A percentile compares a stretch with the other conserved stretches of the same genome.
Conservation (phyloP, 2,888 invertebrate species). For the Drosophila antonietae region DNA sequence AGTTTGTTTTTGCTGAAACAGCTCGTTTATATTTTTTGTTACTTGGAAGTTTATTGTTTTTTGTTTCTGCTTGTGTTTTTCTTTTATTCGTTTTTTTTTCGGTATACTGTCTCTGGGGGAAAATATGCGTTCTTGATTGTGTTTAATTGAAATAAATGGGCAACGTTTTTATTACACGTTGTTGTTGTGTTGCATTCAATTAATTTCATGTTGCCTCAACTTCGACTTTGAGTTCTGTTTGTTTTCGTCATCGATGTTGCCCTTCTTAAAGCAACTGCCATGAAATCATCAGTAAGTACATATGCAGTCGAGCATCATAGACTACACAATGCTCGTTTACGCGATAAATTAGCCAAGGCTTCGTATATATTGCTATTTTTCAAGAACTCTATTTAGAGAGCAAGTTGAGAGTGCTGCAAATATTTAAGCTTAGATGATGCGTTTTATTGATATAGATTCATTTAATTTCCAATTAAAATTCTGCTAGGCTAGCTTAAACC, state of each 20-base stretch:
- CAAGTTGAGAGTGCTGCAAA: neutral
- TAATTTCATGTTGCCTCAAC: conserved; percentile 42
- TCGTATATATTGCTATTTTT: neutral
- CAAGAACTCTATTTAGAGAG: neutral
- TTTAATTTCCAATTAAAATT: no score
- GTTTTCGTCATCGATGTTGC: conserved; percentile 30
- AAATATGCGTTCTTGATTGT: conserved; percentile 74
- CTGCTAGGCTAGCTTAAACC: no score
- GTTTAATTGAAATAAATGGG: conserved; percentile 83
- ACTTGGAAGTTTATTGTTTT: conserved; percentile 40
- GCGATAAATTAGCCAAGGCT: neutral
- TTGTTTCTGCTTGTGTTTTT: conserved; percentile 1
- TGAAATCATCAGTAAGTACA: neutral
- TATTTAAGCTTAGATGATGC: no score
- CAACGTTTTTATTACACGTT: conserved; percentile 56
- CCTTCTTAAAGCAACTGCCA: neutral
- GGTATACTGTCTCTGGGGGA: conserved; percentile 29
- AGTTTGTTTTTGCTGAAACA: conserved; percentile 33
- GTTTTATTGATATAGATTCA: no score
- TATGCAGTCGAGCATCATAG: neutral
- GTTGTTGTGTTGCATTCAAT: conserved; percentile 52
- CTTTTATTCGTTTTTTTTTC: conserved; percentile 1
- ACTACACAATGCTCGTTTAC: neutral
- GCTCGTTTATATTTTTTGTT: conserved; percentile 3
- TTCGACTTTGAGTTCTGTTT: conserved; percentile 15